A percentile compares a stretch with the other conserved stretches of the same genome.
phyloP scores from a whole-genome alignment of 2,888 invertebrate species.

The Eucriotettix oculatus region DNA sequence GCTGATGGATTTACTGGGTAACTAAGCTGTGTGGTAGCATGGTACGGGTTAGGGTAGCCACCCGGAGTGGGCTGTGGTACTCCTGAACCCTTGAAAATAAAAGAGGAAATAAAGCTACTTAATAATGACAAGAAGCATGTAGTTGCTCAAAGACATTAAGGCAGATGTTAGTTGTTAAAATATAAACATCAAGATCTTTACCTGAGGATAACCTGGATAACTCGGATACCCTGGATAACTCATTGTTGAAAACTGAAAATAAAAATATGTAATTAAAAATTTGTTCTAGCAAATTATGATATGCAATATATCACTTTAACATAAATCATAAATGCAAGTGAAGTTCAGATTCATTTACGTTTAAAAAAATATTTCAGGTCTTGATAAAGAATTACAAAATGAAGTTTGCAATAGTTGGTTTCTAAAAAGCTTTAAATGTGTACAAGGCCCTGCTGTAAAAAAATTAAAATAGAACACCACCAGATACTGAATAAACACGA shows the following conservation, averaged over 20 bases:
- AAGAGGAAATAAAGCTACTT: neutral
- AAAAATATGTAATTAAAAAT: neutral
- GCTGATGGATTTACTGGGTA: constrained; percentile 4
- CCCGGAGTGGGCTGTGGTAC: constrained; percentile 8
- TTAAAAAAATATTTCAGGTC: too few relatives aligned
- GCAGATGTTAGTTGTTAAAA: neutral
- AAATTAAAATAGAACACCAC: too few relatives aligned
- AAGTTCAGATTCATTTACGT: too few relatives aligned
- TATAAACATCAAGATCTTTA: constrained; percentile 10
- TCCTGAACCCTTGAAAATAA: constrained; percentile 3
- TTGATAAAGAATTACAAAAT: too few relatives aligned
- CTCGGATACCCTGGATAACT: constrained; percentile 22
- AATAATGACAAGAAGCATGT: neutral
- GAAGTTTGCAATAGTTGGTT: too few relatives aligned
- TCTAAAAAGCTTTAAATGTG: too few relatives aligned
- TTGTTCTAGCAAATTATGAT: too few relatives aligned
- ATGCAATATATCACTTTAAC: too few relatives aligned
- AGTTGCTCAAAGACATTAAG: neutral
- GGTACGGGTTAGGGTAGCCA: constrained; percentile 6
- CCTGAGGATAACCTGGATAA: constrained; percentile 19
- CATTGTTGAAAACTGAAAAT: constrained; percentile 15
- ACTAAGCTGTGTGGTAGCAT: constrained; percentile 7
- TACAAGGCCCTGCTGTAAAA: too few relatives aligned
- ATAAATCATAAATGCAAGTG: too few relatives aligned
- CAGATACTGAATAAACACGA: too few relatives aligned